A percentile compares a stretch with the other conserved stretches of the same genome.
Conservation (phyloP, 2,797 vertebrate genomes). For the Enteromius viviparus region DNA sequence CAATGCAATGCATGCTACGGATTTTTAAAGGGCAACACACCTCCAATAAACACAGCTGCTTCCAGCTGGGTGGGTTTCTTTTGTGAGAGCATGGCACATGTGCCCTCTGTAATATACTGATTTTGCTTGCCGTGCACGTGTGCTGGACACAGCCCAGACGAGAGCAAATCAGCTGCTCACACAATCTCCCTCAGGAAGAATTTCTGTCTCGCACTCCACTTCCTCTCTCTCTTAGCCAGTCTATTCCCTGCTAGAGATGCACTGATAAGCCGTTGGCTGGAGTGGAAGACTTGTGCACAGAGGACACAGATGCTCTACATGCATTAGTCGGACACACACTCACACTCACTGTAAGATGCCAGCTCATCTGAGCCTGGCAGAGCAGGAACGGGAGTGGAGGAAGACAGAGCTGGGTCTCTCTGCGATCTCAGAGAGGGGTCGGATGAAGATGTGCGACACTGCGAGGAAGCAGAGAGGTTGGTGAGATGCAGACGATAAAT, state of each 20-base stretch:
- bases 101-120: conserved; percentile 1
- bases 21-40: conserved; percentile 50
- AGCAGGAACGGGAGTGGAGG: conserved; percentile 51
- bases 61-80: conserved; percentile 1
- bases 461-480: conserved; percentile 48
- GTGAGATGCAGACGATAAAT: neutral
- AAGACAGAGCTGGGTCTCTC: conserved; percentile 31
- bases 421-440: conserved; percentile 39
- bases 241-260: conserved; percentile 47
- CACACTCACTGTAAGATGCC: conserved; percentile 44
- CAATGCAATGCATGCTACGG: conserved; percentile 9
- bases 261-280: conserved; percentile 72
- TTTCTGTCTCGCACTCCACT: conserved; percentile 26
- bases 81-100: conserved; percentile 20
- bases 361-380: conserved; percentile 56
- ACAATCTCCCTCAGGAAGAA: conserved; percentile 13
- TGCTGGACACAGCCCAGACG: conserved; percentile 27
- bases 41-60: neutral
- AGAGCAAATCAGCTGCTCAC: conserved; percentile 46
- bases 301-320: conserved; percentile 19
- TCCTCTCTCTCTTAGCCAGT: conserved; percentile 21
- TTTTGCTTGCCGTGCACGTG: conserved; percentile 22
- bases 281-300: conserved; percentile 55
- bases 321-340: conserved; percentile 7
- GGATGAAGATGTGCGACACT: conserved; percentile 44